Conservation (phyloP, 2,797 vertebrate species). For the Xiphophorus birchmanni region DNA sequence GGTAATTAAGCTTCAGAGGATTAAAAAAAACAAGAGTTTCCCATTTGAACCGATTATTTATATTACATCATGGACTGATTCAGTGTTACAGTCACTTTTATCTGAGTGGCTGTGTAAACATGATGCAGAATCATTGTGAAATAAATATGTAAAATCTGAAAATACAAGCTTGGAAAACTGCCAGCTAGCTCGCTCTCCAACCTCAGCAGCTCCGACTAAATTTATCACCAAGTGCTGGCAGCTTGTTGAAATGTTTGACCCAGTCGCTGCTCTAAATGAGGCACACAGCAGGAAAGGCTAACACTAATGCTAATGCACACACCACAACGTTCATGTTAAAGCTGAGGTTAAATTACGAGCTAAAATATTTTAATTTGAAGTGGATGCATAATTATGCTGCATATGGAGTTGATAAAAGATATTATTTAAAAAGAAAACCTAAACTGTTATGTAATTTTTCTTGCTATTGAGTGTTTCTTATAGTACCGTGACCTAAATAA, state of each 20-base stretch:
- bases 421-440: not conserved
- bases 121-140: not conserved
- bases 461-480: not conserved
- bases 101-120: not conserved
- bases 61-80: no score
- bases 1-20: not conserved
- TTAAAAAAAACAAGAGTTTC: not conserved
- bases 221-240: not conserved
- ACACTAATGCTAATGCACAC: not conserved
- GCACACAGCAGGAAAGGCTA: not conserved
- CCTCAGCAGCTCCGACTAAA: not conserved
- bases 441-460: not conserved
- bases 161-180: not conserved
- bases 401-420: not conserved
- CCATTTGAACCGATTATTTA: not conserved
- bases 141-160: not conserved
- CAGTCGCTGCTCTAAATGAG: slow-evolving; percentile 8
- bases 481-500: not conserved
- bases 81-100: not conserved
- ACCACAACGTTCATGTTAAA: not conserved
- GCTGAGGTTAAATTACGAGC: not conserved
- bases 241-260: slow-evolving; percentile 14
- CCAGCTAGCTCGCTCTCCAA: not conserved
- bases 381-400: not conserved
- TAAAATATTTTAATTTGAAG: not conserved